A percentile compares a stretch with the other conserved stretches of the same genome.
These are phyloP conservation scores for Diplolepis rosae DNA, from an alignment of 2,888 invertebrate species.

Conservation along the genomic window DNA sequence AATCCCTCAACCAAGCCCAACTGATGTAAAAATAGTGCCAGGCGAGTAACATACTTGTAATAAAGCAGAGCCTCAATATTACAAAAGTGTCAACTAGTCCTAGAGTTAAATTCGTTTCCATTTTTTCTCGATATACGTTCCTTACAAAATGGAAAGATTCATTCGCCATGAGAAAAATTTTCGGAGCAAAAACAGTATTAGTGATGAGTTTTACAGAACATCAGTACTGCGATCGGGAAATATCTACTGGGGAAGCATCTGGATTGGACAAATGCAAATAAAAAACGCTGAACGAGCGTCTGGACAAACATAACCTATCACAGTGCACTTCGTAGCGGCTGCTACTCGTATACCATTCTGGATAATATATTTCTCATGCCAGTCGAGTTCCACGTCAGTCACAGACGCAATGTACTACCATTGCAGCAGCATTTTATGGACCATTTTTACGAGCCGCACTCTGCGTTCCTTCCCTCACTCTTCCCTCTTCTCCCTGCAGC, in stretches of 20 bases:
- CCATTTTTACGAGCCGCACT: conserved; percentile 61
- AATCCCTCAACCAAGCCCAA: too few relatives aligned
- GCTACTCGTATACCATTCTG: conserved; percentile 44
- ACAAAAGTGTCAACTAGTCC: too few relatives aligned
- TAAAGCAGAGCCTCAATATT: too few relatives aligned
- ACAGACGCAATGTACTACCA: conserved; percentile 63
- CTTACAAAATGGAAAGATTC: not conserved
- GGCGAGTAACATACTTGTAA: too few relatives aligned
- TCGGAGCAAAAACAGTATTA: not conserved
- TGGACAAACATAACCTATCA: not conserved
- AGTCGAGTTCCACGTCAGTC: conserved; percentile 46
- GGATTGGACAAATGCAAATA: not conserved
- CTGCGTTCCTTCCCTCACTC: not conserved
- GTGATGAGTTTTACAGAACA: not conserved
- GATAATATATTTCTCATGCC: conserved; percentile 43
- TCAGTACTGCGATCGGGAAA: not conserved
- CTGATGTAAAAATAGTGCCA: too few relatives aligned
- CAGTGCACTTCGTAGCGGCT: conserved; percentile 39
- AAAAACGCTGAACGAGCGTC: not conserved
- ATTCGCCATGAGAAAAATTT: not conserved
- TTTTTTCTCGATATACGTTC: not conserved
- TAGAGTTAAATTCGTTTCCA: too few relatives aligned
- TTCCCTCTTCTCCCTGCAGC: not conserved
- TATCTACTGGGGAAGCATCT: not conserved
- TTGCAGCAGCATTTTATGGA: conserved; percentile 65